A percentile compares a stretch with the other conserved stretches of the same genome.
Evolutionary conservation across 2,888 invertebrate genomes (phyloP).

Genomic region (Sialis fuliginosa): DNA sequence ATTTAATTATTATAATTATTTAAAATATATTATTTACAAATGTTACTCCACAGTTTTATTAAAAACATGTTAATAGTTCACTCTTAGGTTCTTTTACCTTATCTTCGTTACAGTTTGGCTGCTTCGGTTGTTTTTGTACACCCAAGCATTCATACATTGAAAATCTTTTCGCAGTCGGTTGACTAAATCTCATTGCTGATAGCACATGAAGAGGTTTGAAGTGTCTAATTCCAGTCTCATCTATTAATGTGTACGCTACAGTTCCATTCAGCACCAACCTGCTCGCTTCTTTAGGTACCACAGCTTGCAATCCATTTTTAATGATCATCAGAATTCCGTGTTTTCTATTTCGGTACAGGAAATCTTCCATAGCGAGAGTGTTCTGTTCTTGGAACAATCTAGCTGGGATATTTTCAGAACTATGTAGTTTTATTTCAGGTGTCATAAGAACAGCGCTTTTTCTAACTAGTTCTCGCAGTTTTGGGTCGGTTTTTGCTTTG

Average conservation of each 20-base stretch:
- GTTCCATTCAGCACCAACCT: constrained; percentile 55
- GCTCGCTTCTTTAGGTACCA: constrained; percentile 59
- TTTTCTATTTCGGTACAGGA: constrained; percentile 40
- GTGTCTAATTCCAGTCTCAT: constrained; percentile 56
- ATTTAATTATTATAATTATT: too few species aligned
- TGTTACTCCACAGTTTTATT: neutral
- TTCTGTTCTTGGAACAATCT: constrained; percentile 48
- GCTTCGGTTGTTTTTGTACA: constrained; percentile 27
- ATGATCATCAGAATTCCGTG: constrained; percentile 48
- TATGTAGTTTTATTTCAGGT: constrained; percentile 40
- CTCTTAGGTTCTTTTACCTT: constrained; percentile 5
- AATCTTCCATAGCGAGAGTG: constrained; percentile 60
- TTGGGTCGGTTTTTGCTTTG: constrained; percentile 47
- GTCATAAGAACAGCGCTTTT: constrained; percentile 56
- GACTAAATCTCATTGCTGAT: constrained; percentile 46
- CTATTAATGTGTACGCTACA: constrained; percentile 57
- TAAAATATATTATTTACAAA: neutral
- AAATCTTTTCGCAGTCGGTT: constrained; percentile 44
- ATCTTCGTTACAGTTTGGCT: neutral
- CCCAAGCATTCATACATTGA: constrained; percentile 46
- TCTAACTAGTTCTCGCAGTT: constrained; percentile 47
- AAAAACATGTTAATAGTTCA: constrained; percentile 4
- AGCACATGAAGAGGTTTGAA: constrained; percentile 62
- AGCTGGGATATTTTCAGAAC: constrained; percentile 52
- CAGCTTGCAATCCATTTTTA: constrained; percentile 55